A percentile compares a stretch with the other conserved stretches of the same genome.
These are phyloP conservation scores for Actenoides hombroni DNA, from an alignment of 2,113 vertebrate species.

Conservation along the genomic window DNA sequence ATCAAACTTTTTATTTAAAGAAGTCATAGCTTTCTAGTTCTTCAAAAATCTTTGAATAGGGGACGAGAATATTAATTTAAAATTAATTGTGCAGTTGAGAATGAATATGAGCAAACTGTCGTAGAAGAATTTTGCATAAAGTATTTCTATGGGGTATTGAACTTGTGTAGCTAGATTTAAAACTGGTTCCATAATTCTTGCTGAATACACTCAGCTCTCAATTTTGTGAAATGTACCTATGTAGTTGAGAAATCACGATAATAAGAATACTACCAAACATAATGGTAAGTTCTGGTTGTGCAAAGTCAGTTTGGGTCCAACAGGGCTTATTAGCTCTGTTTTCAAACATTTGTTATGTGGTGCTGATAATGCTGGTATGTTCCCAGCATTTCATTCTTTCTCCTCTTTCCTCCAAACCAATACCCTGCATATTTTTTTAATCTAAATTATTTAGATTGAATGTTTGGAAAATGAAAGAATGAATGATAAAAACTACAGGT, in stretches of 20 bases:
- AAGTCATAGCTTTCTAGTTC: background rate
- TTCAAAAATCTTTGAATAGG: background rate
- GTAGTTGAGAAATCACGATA: background rate
- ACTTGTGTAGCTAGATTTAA: background rate
- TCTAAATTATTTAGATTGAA: background rate
- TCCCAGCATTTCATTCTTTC: background rate
- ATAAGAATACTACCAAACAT: background rate
- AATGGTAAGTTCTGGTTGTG: background rate
- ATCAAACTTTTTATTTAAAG: background rate
- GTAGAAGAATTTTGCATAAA: background rate
- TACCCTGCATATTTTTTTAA: background rate
- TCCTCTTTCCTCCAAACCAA: background rate
- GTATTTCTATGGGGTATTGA: background rate
- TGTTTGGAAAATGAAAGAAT: background rate
- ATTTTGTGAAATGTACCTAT: background rate
- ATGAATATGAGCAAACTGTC: background rate
- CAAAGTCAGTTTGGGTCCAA: background rate
- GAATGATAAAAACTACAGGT: background rate
- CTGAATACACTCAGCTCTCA: background rate
- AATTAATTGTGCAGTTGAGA: background rate
- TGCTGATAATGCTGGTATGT: background rate
- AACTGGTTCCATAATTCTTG: background rate
- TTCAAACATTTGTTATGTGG: background rate
- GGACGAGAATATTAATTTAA: background rate
- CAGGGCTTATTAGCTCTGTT: background rate